These are phyloP conservation scores for Stomorhina lunata DNA, from an alignment of 2,888 invertebrate genomes.

Conservation along the genomic window DNA sequence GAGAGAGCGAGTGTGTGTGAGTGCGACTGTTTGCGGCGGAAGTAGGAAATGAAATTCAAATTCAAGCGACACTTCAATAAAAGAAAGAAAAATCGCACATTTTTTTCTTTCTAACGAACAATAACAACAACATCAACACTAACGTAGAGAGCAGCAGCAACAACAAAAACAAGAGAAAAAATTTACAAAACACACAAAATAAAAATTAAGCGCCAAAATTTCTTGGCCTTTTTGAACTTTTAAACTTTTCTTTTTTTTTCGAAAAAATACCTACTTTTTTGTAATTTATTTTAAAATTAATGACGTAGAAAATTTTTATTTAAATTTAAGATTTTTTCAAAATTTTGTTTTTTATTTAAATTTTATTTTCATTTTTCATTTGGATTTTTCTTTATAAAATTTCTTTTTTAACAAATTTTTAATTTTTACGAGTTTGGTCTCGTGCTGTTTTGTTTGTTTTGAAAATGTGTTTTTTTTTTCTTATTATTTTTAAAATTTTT, in stretches of 20 bases:
- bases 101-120: constrained; percentile 25
- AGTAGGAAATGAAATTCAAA: constrained; percentile 63
- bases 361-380: constrained; percentile 4
- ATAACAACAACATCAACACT: constrained; percentile 11
- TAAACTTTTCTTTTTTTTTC: neutral
- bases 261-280: constrained; percentile 55
- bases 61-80: constrained; percentile 56
- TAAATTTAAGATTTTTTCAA: constrained; percentile 9
- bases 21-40: constrained; percentile 48
- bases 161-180: neutral
- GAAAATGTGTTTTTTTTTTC: constrained; percentile 13
- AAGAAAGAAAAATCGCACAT: constrained; percentile 49
- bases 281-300: neutral
- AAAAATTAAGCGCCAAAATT: constrained; percentile 61
- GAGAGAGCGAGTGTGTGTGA: neutral
- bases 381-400: neutral
- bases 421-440: constrained; percentile 62
- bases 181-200: too few species aligned
- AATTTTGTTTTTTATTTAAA: constrained; percentile 38
- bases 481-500: constrained; percentile 37
- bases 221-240: neutral
- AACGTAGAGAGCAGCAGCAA: constrained; percentile 19
- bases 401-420: neutral
- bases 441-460: constrained; percentile 55
- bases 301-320: constrained; percentile 17